Conservation (phyloP, 2,113 vertebrate genomes). For the Salvelinus namaycush region DNA sequence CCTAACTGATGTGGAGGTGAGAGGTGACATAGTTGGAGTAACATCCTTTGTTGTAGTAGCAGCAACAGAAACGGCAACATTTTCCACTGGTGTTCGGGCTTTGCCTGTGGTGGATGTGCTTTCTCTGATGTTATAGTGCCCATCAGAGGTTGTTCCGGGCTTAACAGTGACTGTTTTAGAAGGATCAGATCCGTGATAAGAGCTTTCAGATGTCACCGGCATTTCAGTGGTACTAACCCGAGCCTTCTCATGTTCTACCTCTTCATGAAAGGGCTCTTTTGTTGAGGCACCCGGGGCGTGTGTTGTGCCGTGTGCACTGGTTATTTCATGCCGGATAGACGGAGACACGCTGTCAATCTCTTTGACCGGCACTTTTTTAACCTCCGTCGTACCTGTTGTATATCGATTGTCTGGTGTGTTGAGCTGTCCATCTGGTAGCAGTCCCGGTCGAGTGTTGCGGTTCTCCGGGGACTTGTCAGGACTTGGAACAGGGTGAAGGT, state of each 20-base stretch:
- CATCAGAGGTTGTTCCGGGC: constrained; percentile 31
- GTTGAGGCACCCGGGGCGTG: background rate
- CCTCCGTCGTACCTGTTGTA: background rate
- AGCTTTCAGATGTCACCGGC: constrained; percentile 19
- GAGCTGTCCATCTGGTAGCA: constrained; percentile 20
- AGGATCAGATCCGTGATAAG: constrained; percentile 35
- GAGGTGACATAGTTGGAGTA: background rate
- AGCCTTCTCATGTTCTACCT: constrained; percentile 14
- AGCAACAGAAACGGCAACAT: background rate
- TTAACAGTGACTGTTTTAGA: constrained; percentile 40
- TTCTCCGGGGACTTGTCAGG: constrained; percentile 15
- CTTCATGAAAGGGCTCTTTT: constrained; percentile 13
- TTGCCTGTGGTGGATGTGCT: constrained; percentile 38
- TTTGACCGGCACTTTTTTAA: constrained; percentile 9
- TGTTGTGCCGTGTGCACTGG: constrained; percentile 20
- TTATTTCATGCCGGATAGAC: constrained; percentile 3
- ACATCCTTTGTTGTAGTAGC: background rate
- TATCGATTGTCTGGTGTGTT: constrained; percentile 28
- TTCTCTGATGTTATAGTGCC: constrained; percentile 36
- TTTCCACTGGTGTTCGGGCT: constrained; percentile 33
- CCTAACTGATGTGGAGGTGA: constrained; percentile 3
- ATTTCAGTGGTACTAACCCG: constrained; percentile 20
- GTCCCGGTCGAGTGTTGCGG: constrained; percentile 7
- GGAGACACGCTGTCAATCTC: constrained; percentile 20
- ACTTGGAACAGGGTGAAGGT: constrained; percentile 7